Percentiles rank a stretch among this genome's conserved stretches.
Conservation (phyloP, 2,797 vertebrate species). For the Chelon labrosus region DNA sequence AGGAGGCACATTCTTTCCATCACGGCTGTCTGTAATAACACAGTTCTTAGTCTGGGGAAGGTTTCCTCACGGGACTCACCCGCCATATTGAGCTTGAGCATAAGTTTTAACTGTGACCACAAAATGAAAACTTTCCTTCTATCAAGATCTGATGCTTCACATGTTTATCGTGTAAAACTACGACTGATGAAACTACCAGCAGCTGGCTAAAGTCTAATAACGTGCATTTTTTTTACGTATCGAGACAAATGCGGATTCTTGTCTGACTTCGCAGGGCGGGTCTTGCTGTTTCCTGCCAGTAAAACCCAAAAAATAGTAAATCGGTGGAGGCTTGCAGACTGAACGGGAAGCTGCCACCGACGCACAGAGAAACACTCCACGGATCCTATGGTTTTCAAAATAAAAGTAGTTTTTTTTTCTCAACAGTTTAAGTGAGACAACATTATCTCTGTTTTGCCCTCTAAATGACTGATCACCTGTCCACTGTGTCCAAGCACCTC, state of each 20-base stretch:
- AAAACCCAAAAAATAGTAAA: constrained; percentile 3
- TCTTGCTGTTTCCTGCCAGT: constrained; percentile 29
- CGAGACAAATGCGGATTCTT: background rate
- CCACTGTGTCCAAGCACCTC: too few species aligned
- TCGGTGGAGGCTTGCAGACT: background rate
- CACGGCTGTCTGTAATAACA: background rate
- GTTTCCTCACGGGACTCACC: background rate
- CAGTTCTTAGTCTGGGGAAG: too few species aligned
- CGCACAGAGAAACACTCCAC: background rate
- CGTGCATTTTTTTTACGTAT: background rate
- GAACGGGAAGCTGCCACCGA: background rate
- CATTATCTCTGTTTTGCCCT: background rate
- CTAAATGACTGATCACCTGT: too few species aligned
- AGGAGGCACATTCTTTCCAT: background rate
- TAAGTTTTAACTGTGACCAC: constrained; percentile 23
- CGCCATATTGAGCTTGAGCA: constrained; percentile 53
- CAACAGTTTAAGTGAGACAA: background rate
- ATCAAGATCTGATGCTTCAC: background rate
- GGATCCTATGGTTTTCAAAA: constrained; percentile 35
- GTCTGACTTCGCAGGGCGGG: constrained; percentile 21
- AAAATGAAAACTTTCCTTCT: constrained; percentile 41
- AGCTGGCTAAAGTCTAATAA: too few species aligned
- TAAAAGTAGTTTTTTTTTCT: constrained; percentile 48
- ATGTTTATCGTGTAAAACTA: background rate
- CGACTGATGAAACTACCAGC: background rate